These are phyloP conservation scores for Pseudomugil tenellus DNA, from an alignment of 2,797 vertebrate species.

Conservation along the genomic window DNA sequence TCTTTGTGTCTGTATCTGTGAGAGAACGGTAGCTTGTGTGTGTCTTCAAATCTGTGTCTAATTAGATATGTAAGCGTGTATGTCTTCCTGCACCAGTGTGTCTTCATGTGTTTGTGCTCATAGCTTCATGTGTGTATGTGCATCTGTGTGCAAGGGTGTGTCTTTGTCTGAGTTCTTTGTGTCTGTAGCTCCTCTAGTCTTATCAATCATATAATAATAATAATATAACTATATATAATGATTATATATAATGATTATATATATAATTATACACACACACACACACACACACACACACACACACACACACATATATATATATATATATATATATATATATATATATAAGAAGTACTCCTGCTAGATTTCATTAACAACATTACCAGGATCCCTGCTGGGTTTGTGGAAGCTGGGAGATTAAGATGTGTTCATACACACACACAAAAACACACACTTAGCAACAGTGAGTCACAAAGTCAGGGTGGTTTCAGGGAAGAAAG, in stretches of 20 bases:
- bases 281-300: conserved; percentile 34
- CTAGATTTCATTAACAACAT: conserved; percentile 66
- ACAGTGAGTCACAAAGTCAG: conserved; percentile 55
- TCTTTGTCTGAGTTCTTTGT: conserved; percentile 50
- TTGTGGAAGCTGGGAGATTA: conserved; percentile 52
- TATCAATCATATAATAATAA: no score
- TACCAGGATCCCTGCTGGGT: conserved; percentile 53
- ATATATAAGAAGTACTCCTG: conserved; percentile 16
- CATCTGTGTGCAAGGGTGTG: conserved; percentile 26
- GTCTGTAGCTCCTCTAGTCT: conserved; percentile 35
- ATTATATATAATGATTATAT: conserved; percentile 49
- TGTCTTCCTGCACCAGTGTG: conserved; percentile 22
- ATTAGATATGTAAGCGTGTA: conserved; percentile 13
- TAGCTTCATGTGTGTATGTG: background rate
- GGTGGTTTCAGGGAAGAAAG: conserved; percentile 26
- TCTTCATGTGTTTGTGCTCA: conserved; percentile 19
- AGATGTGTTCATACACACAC: conserved; percentile 27
- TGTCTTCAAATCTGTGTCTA: conserved; percentile 51
- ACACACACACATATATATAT: conserved; percentile 21
- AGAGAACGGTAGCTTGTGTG: conserved; percentile 25
- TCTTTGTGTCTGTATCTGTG: conserved; percentile 61
- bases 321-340: conserved; percentile 22
- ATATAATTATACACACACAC: conserved; percentile 16
- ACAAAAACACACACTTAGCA: conserved; percentile 33
- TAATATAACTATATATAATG: no score